Evolutionary conservation across 2,888 invertebrate genomes (phyloP).

Genomic region (Lysandra coridon): DNA sequence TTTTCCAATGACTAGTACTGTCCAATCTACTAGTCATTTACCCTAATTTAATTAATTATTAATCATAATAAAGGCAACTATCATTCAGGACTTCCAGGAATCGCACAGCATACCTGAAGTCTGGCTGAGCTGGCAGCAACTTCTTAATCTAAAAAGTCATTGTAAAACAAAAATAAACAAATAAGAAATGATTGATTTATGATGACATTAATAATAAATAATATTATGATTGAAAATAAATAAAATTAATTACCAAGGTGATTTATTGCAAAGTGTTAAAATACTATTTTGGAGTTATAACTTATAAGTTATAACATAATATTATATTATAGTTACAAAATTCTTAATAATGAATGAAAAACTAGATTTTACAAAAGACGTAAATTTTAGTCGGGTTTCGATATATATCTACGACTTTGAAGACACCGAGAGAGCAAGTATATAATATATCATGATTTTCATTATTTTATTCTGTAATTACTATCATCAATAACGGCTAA

Average conservation of each 20-base stretch:
- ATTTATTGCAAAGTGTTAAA: constrained; percentile 37
- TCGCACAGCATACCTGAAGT: no score
- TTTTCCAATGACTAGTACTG: no score
- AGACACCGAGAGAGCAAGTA: constrained; percentile 35
- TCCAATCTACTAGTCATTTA: no score
- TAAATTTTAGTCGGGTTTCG: constrained; percentile 33
- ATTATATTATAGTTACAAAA: not conserved
- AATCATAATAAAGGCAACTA: no score
- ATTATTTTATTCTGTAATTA: not conserved
- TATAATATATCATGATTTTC: constrained; percentile 9
- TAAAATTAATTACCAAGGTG: constrained; percentile 56
- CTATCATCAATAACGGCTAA: not conserved
- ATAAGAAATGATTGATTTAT: not conserved
- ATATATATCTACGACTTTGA: constrained; percentile 37
- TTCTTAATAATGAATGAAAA: constrained; percentile 34
- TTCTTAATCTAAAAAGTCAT: no score
- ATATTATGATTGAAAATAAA: constrained; percentile 42
- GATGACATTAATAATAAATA: not conserved
- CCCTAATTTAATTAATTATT: no score
- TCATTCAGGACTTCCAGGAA: no score
- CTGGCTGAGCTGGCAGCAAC: no score
- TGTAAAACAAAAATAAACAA: not conserved
- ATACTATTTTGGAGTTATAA: not conserved
- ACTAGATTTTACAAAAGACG: constrained; percentile 34
- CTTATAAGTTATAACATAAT: no score